These are phyloP conservation scores for Halictus ligatus DNA, from an alignment of 2,888 invertebrate species.

Conservation along the genomic window DNA sequence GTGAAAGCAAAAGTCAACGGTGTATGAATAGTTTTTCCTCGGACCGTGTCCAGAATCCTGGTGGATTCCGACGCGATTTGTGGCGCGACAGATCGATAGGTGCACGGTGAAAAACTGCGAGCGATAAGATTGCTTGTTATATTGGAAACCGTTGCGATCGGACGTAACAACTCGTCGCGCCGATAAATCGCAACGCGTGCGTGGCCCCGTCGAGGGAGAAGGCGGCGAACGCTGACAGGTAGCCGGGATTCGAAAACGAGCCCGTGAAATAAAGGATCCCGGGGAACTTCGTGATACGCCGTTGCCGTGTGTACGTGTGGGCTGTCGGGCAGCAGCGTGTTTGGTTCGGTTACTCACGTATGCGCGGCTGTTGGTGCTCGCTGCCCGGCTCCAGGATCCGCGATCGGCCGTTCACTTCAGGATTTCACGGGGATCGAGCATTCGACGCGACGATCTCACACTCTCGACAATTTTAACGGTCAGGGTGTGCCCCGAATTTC, in stretches of 20 bases:
- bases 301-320: constrained; percentile 29
- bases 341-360: constrained; percentile 73
- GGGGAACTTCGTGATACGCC: constrained; percentile 49
- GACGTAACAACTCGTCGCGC: constrained; percentile 1
- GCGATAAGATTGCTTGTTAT: not conserved
- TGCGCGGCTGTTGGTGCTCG: constrained; percentile 37
- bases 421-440: constrained; percentile 47
- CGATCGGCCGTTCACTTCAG: constrained; percentile 30
- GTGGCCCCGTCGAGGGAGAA: constrained; percentile 13
- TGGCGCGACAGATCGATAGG: not conserved
- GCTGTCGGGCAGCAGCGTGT: constrained; percentile 22
- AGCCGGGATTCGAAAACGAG: constrained; percentile 27
- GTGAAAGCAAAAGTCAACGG: constrained; percentile 8
- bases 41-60: not conserved
- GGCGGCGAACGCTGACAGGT: constrained; percentile 42
- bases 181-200: constrained; percentile 53
- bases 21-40: not conserved
- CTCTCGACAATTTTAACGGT: constrained; percentile 63
- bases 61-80: not conserved
- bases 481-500: constrained; percentile 77
- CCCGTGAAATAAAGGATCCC: constrained; percentile 25
- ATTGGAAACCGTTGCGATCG: not conserved
- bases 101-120: not conserved
- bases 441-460: constrained; percentile 53
- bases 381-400: constrained; percentile 54